Conservation (phyloP, 2,113 vertebrate species). For the Neopipo cinnamomea region DNA sequence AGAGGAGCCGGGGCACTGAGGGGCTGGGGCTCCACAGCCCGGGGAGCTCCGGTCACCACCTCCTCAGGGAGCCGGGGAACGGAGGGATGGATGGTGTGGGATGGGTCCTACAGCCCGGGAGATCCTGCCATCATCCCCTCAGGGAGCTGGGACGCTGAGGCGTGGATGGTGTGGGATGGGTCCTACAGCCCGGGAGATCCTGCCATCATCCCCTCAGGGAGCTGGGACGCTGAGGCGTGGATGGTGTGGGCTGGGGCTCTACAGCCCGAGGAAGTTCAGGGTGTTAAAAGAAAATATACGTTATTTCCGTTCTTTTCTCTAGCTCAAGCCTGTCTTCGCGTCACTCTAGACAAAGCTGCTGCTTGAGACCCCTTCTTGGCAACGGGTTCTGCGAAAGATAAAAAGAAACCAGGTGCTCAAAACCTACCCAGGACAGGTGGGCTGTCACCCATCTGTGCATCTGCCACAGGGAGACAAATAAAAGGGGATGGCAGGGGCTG, state of each 20-base stretch:
- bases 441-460: no score
- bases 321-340: background rate
- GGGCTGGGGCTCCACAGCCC: no score
- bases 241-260: no score
- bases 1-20: no score
- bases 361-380: background rate
- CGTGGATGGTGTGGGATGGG: background rate
- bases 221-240: no score
- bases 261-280: background rate
- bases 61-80: no score
- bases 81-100: background rate
- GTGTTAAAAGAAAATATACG: background rate
- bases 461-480: fast-evolving
- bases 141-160: no score
- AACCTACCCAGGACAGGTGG: background rate
- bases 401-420: background rate
- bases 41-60: no score
- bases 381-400: background rate
- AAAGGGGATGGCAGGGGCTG: background rate
- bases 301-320: background rate
- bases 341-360: background rate
- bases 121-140: no score
- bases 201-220: no score
- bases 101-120: background rate
- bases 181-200: no score